Evolutionary conservation across 92 coral and sea anemone genomes (phyloP).

Genomic region (Actinernus sp.): DNA sequence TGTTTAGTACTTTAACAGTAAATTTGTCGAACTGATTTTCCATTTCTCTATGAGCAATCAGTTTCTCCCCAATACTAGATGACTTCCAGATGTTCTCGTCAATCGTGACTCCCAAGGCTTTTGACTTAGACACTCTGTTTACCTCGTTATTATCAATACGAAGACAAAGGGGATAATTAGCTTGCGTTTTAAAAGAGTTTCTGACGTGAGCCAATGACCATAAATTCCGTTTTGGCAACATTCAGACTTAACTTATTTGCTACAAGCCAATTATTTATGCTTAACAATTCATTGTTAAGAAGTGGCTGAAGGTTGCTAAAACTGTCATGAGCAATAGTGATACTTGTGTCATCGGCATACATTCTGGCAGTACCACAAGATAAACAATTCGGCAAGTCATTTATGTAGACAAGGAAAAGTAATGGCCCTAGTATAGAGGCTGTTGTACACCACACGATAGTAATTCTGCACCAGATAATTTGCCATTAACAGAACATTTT

Average conservation of each 20-base stretch:
- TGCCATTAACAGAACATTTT: conserved; percentile 24
- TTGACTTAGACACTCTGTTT: not conserved
- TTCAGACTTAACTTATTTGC: conserved; percentile 53
- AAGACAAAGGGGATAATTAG: not conserved
- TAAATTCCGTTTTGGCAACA: conserved; percentile 50
- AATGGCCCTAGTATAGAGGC: conserved; percentile 43
- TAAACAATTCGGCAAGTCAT: conserved; percentile 48
- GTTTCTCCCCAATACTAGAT: too few relatives aligned
- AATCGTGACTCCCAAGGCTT: not conserved
- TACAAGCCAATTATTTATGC: conserved; percentile 29
- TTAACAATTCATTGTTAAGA: conserved; percentile 19
- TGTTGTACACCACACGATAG: conserved; percentile 39
- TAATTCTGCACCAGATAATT: conserved; percentile 19
- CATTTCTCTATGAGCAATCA: too few relatives aligned
- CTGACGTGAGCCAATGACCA: conserved; percentile 51
- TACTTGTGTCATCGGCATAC: conserved; percentile 41
- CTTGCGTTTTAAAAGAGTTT: conserved; percentile 15
- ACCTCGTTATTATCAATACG: not conserved
- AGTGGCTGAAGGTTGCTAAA: not conserved
- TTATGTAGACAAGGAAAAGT: conserved; percentile 39
- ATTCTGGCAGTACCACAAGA: conserved; percentile 9
- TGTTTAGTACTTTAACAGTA: too few relatives aligned
- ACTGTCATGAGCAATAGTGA: not conserved
- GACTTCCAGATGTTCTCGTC: too few relatives aligned
- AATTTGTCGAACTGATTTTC: too few relatives aligned